Conservation (phyloP, 30 jellyfish, hydroid and myxozoan genomes). For the Aurelia aurita region DNA sequence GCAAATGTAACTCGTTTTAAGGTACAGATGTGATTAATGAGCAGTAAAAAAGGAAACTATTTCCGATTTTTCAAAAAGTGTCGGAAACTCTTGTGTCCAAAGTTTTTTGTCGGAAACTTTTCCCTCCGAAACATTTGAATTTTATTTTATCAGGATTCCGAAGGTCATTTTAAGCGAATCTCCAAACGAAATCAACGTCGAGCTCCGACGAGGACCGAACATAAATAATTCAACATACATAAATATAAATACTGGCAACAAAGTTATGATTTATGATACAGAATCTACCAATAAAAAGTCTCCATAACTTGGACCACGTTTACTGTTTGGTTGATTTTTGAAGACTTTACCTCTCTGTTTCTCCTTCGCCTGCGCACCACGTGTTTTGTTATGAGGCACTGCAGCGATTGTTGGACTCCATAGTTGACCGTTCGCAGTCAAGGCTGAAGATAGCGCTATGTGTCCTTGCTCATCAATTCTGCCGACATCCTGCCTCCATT, state of each 20-base stretch:
- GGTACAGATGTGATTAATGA: no score
- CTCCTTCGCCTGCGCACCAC: conserved; percentile 28
- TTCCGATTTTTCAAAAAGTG: no score
- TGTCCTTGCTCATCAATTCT: conserved; percentile 44
- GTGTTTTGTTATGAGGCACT: conserved; percentile 15
- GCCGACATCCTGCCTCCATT: conserved; percentile 61
- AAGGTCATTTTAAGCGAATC: no score
- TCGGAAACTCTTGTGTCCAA: no score
- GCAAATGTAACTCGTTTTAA: no score
- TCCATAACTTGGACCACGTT: conserved; percentile 84
- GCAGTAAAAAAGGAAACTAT: no score
- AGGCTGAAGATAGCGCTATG: conserved; percentile 2
- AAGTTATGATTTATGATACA: conserved; percentile 26
- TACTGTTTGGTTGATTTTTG: conserved; percentile 39
- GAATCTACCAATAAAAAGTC: conserved; percentile 75
- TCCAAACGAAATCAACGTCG: no score
- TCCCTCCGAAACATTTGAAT: no score
- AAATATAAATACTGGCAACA: neutral
- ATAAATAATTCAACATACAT: no score
- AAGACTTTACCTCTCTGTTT: conserved; percentile 6
- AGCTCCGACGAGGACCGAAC: no score
- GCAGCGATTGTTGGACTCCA: conserved; percentile 32
- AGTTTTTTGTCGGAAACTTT: no score
- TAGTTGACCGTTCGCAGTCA: neutral
- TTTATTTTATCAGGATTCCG: no score